phyloP scores from a whole-genome alignment of 2,113 vertebrate species.

The Lagopus muta region DNA sequence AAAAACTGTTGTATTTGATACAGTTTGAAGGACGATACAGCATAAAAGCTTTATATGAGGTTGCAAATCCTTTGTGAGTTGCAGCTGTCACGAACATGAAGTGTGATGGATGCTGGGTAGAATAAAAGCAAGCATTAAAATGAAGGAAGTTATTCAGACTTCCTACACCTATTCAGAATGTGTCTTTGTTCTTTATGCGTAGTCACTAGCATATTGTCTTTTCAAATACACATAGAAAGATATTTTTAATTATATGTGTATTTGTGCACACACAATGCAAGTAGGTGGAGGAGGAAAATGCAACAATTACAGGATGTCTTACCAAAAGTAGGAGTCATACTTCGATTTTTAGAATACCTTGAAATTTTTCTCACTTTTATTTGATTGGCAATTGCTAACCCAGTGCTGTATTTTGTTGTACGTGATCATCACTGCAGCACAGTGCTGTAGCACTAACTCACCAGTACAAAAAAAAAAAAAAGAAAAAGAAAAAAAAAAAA shows the following conservation, averaged over 20 bases:
- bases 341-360: constrained; percentile 30
- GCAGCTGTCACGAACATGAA: neutral
- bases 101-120: neutral
- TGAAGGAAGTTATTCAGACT: neutral
- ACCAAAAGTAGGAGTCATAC: constrained; percentile 41
- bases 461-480: too few relatives aligned
- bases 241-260: constrained; percentile 56
- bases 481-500: too few relatives aligned
- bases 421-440: accelerated
- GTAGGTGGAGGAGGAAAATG: constrained; percentile 65
- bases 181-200: neutral
- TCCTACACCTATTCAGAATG: neutral
- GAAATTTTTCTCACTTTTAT: constrained; percentile 34
- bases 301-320: constrained; percentile 74
- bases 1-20: neutral
- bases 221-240: neutral
- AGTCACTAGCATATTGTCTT: constrained; percentile 22
- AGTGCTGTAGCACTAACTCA: accelerated
- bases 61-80: neutral
- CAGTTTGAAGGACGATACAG: neutral
- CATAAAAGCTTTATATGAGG: neutral
- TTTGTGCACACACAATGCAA: constrained; percentile 56
- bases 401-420: neutral
- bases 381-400: constrained; percentile 1
- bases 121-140: neutral